Evolutionary conservation across 2,797 vertebrate species (phyloP).

Genomic region (Meda fulgida): DNA sequence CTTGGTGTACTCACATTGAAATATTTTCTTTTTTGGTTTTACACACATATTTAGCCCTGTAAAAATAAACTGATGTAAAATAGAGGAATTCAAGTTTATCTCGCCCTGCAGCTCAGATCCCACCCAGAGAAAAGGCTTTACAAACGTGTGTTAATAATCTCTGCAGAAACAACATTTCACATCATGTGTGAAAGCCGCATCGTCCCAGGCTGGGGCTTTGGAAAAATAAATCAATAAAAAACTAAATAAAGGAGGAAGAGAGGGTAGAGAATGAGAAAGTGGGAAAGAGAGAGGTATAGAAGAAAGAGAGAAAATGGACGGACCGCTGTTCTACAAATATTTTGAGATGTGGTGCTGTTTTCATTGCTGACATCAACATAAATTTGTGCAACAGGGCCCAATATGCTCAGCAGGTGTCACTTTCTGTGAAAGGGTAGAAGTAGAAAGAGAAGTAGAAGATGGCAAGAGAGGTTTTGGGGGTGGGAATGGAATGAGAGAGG

Average conservation of each 20-base stretch:
- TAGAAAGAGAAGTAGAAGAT: conserved; percentile 36
- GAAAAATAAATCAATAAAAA: conserved; percentile 61
- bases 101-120: conserved; percentile 11
- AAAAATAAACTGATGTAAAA: neutral
- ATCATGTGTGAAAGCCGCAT: conserved; percentile 73
- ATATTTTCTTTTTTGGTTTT: neutral
- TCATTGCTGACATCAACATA: conserved; percentile 84
- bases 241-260: conserved; percentile 55
- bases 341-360: conserved; percentile 80
- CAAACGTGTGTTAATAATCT: conserved; percentile 71
- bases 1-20: neutral
- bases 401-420: conserved; percentile 76
- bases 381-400: conserved; percentile 79
- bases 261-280: conserved; percentile 56
- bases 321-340: conserved; percentile 84
- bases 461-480: conserved; percentile 24
- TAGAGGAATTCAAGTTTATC: conserved; percentile 9
- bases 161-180: conserved; percentile 73
- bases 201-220: conserved; percentile 68
- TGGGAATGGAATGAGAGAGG: conserved; percentile 26
- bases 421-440: conserved; percentile 62
- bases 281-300: conserved; percentile 35
- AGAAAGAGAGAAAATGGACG: conserved; percentile 67
- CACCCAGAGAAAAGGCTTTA: conserved; percentile 29
- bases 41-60: neutral